Evolutionary conservation across 2,888 invertebrate species (phyloP), one percentile per base, ranked within the genome.

Genomic region (Cordylochernes scorpioides): DNA sequence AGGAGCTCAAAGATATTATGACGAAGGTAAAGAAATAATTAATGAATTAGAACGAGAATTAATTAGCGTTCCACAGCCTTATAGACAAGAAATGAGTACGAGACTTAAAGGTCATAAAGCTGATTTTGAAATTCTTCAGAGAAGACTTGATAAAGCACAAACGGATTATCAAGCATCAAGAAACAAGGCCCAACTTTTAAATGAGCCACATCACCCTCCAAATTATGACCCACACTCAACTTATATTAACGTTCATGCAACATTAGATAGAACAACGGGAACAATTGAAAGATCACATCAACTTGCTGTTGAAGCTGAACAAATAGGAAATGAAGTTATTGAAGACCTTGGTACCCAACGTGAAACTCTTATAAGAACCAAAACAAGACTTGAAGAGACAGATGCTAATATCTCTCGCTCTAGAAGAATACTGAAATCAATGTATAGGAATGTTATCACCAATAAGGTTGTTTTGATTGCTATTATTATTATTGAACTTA

Each of bases 251-350:
- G 51, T 51, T n/a, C 45, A 46, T 10, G 42, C 46, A 31, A 44
- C 48, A 8, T 35, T 53, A 13, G 41, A 45, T 24, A 33, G 49
- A 28, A 40, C 52, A 4, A 42, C 49, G 14, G 49, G 49, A 10
- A 50, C 50, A 35, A 42, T 55, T 18, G 61, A 62, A 1, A 58
- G 72, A 30, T 69, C 72, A 1, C 67, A 69, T 40, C 65, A 64
- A 45, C 61, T 72, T 24, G 71, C 75, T 1, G 60, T 68, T 3
- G 75, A 78, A 54, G 73, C 73, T 0, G 78, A 78, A 53, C 62
- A 64, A 45, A 63, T 77, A 39, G 77, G 74, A 6, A 64, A 65
- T 1, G 70, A 68, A 48, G 71, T 75, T 2, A 59, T 77, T 5
- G 62, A 64, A 1, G 75, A 78, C 42, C 54, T 78, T 19, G 66